A percentile compares a stretch with the other conserved stretches of the same genome.
Evolutionary conservation across 2,888 invertebrate genomes (phyloP).

Genomic region (Gryllus longicercus): DNA sequence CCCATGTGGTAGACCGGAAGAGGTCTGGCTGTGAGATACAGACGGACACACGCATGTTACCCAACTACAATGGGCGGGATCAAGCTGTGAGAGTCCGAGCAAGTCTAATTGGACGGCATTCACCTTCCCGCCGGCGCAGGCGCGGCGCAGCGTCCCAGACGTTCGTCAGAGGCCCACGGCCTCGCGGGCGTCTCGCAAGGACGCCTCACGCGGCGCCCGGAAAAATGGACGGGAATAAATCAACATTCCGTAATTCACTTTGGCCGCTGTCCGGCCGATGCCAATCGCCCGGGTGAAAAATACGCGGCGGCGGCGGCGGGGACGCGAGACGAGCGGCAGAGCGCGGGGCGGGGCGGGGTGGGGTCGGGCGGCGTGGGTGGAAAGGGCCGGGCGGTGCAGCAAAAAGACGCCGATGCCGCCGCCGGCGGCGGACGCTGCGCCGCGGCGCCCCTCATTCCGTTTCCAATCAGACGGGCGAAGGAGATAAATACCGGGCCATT

Average conservation of each 20-base stretch:
- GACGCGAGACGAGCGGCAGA: neutral
- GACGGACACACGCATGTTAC: too few relatives aligned
- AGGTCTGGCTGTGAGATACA: too few relatives aligned
- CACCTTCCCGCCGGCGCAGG: too few relatives aligned
- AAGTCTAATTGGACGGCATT: too few relatives aligned
- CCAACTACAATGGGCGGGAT: too few relatives aligned
- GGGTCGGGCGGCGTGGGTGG: too few relatives aligned
- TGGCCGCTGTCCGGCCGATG: slow-evolving; percentile 17
- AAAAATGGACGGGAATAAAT: neutral
- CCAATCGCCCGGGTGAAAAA: slow-evolving; percentile 9
- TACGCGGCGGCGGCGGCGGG: slow-evolving; percentile 17
- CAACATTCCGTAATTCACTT: slow-evolving; percentile 2
- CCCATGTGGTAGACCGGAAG: too few relatives aligned
- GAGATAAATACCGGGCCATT: neutral
- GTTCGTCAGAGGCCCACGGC: neutral
- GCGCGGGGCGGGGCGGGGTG: too few relatives aligned
- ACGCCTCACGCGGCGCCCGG: neutral
- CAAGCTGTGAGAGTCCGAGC: too few relatives aligned
- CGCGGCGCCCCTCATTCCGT: slow-evolving; percentile 17
- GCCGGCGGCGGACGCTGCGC: neutral
- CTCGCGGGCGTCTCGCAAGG: neutral
- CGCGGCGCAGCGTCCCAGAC: too few relatives aligned
- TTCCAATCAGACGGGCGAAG: slow-evolving; percentile 17
- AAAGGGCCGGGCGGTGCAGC: neutral
- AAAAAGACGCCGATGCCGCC: neutral